These are phyloP conservation scores for Drosophila funebris DNA, from an alignment of 1,140 invertebrate species.

Conservation along the genomic window DNA sequence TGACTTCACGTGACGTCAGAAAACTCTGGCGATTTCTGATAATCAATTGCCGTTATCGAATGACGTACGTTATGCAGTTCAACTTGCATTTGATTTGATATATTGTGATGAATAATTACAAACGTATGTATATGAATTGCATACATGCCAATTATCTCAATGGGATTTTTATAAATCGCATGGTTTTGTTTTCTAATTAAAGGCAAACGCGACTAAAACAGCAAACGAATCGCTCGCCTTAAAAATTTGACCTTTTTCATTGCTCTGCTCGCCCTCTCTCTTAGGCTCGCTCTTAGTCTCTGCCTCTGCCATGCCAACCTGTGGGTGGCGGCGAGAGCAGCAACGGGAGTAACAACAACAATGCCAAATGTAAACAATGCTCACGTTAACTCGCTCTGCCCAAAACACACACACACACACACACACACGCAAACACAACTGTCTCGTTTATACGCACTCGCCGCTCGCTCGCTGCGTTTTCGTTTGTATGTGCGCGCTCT, in stretches of 20 bases:
- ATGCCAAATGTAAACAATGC: conserved; percentile 51
- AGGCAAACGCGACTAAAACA: conserved; percentile 48
- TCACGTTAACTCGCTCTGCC: conserved; percentile 26
- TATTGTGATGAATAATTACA: neutral
- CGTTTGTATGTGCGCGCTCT: neutral
- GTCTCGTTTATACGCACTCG: conserved; percentile 70
- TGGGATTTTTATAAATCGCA: conserved; percentile 22
- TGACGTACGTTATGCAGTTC: conserved; percentile 4
- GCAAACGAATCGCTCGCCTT: conserved; percentile 65
- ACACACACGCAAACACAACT: neutral
- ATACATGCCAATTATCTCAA: neutral
- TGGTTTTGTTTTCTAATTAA: conserved; percentile 71
- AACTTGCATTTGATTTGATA: conserved; percentile 9
- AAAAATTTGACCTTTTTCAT: conserved; percentile 72
- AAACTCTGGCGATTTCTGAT: neutral
- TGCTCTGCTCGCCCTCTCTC: conserved; percentile 16
- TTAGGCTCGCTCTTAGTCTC: neutral
- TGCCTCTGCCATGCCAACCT: conserved; percentile 26
- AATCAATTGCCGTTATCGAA: neutral
- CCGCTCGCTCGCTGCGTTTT: conserved; percentile 31
- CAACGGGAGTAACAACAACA: conserved; percentile 28
- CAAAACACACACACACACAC: neutral
- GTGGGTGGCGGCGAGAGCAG: conserved; percentile 28
- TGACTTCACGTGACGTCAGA: conserved; percentile 32
- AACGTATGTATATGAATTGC: neutral